Base-by-base conservation (phyloP, 2,888 invertebrate genomes). In the Oscheius sp. region DNA sequence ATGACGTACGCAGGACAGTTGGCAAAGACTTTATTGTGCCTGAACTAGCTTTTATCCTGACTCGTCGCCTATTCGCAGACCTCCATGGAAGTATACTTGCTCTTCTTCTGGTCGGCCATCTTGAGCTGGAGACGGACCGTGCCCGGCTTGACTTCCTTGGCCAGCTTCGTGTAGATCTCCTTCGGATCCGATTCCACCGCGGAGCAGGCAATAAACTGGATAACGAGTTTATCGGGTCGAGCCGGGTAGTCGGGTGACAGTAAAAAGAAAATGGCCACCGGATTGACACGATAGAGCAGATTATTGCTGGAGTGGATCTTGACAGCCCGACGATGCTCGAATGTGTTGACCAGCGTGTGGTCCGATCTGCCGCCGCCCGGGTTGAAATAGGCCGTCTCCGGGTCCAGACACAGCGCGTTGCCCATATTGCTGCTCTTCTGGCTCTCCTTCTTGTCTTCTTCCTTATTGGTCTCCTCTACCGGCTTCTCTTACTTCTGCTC, bases 261-360 rank as follows among this genome's bases (percentile, higher is more conserved):
- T 47, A 2, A 70, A n/a, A 70, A 48, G 48, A 70, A 48, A 58
- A 70, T 70, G 7, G 32, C 29, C 21, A 58, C 70, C 32, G 70
- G 70, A 58, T 47, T 10, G 37, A 70, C 70, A 9, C 58, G 70
- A 32, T 58, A 70, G 10, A 59, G 32, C 1, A 35, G 29, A 29
- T 70, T 70, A 50, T 70, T 70, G 47, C 58, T 58, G 42, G 29
- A 58, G 48, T 58, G 70, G 33, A 70, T 70, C 59, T 72, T 72
- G 47, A 62, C 35, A 21, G 72, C 72, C 70, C 58, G 57, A 42
- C 53, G 32, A 5, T 42, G 42, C 3, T 71, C 70, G n/a, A 37
- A 33, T 1, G 35, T 32, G 33, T 71, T 71, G 59, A 71, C 70
- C 47, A 71, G n/a, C 60, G 53, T 72, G 55, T 72, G 72, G 10